phyloP scores from a whole-genome alignment of 2,113 vertebrate species.

The Varanus salvator region DNA sequence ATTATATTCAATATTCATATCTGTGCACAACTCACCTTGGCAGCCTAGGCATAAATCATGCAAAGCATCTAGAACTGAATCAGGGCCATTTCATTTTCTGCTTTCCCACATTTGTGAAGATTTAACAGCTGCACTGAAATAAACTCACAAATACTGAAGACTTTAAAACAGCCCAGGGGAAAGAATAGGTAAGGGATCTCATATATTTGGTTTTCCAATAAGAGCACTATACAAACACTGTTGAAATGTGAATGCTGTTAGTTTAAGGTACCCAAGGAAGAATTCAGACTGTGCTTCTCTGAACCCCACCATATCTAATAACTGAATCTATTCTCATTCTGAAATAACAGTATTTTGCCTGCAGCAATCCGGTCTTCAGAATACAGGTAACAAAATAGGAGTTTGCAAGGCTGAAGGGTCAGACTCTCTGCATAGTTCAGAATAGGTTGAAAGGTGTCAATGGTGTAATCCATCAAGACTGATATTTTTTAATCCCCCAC shows the following conservation, averaged over 20 bases:
- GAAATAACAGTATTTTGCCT: conserved; percentile 29
- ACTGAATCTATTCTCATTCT: background rate
- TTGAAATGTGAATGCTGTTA: conserved; percentile 20
- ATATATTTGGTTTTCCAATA: conserved; percentile 17
- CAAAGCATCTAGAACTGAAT: background rate
- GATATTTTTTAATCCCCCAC: background rate
- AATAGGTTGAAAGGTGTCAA: background rate
- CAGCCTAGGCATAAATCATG: background rate
- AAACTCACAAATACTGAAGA: conserved; percentile 15
- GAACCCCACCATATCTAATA: conserved; percentile 9
- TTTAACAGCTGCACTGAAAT: background rate
- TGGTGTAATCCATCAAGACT: background rate
- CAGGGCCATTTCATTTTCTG: conserved; percentile 11
- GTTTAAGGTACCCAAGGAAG: background rate
- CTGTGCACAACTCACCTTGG: background rate
- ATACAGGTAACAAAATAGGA: conserved; percentile 1
- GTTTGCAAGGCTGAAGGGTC: conserved; percentile 1
- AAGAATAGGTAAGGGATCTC: background rate
- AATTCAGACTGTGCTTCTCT: background rate
- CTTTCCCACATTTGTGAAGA: background rate
- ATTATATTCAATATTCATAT: background rate
- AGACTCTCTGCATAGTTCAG: conserved; percentile 4
- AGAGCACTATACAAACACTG: background rate
- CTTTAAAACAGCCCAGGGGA: background rate
- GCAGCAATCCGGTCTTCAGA: conserved; percentile 14